Base-by-base conservation (phyloP, 2,888 invertebrate genomes). In the Philhelius pedissequus region DNA sequence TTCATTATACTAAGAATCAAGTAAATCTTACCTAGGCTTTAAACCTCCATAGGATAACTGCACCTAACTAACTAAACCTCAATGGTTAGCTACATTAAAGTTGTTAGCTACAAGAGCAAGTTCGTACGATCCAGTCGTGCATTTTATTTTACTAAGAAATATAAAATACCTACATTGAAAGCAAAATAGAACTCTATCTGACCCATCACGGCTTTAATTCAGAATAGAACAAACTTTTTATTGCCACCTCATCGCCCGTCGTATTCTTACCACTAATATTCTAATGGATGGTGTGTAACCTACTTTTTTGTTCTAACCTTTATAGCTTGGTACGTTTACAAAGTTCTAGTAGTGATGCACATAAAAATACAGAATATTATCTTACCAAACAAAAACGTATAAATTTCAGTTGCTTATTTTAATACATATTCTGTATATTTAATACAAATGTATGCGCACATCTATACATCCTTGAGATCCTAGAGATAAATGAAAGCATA, bases 231-330 rank as follows among this genome's bases (percentile, higher is more conserved):
- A 30, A 43, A 43, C 43, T 18, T 43, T 43, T 18, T 9, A 43
- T 43, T 8, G 15, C 13, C 18, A 18, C 35, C 20, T n/a, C 30
- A 27, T 54, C 8, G 48, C 48, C 6, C 5, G n/a, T 15, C n/a
- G 9, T 69, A 7, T 15, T 40, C 30, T 32, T 9, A 62, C 58
- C 58, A 52, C 60, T 77, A 77, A 77, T 77, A 77, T 52, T 40
- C 32, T 77, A 77, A 77, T 69, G 76, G 69, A 77, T 22, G 52
- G 30, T 50, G 40, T 8, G 25, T 43, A 9, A 9, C 1, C 8
- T 30, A 13, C 27, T 25, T 25, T 40, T 40, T 15, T n/a, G n/a
- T 18, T 22, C 25, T 11, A 54, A 62, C 43, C 43, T 8, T 27
- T n/a, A n/a, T n/a, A n/a, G n/a, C n/a, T n/a, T 4, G n/a, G 4